Percentiles rank a stretch among this genome's conserved stretches.
Conservation (phyloP, 2,888 invertebrate species). For the Cosmorhoe ocellata region DNA sequence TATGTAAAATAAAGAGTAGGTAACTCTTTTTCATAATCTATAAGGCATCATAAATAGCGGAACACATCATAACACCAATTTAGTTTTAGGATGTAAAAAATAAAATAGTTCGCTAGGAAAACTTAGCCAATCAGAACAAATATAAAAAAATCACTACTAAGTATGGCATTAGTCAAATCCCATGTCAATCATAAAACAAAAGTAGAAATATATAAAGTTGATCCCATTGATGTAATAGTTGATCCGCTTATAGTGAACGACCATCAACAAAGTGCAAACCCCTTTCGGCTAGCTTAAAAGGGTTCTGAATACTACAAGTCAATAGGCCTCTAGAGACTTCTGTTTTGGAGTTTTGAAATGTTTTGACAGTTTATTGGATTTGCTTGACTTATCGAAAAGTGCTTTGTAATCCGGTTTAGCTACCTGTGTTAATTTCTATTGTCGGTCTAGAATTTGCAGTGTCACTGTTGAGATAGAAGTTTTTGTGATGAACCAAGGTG, state of each 20-base stretch:
- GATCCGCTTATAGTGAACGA: constrained; percentile 41
- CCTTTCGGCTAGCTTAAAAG: constrained; percentile 56
- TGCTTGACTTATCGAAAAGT: constrained; percentile 43
- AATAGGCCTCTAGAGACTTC: constrained; percentile 57
- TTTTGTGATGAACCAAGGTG: background rate
- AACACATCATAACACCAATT: no score
- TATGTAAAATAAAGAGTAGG: no score
- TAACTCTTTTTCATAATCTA: no score
- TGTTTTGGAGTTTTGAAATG: constrained; percentile 69
- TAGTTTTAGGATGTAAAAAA: no score
- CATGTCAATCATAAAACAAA: constrained; percentile 8
- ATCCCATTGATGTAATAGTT: background rate
- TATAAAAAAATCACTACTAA: no score
- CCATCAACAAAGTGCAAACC: constrained; percentile 42
- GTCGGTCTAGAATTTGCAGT: constrained; percentile 16
- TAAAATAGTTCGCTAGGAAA: no score
- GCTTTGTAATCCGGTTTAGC: constrained; percentile 64
- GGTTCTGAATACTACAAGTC: constrained; percentile 53
- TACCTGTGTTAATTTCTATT: constrained; percentile 54
- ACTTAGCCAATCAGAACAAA: no score
- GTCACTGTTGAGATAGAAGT: constrained; percentile 6
- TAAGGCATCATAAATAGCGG: no score
- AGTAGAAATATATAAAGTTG: background rate
- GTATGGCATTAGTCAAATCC: constrained; percentile 6
- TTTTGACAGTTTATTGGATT: constrained; percentile 71